Evolutionary conservation across 2,888 invertebrate genomes (phyloP).

Genomic region (Drosophila bunnanda): DNA sequence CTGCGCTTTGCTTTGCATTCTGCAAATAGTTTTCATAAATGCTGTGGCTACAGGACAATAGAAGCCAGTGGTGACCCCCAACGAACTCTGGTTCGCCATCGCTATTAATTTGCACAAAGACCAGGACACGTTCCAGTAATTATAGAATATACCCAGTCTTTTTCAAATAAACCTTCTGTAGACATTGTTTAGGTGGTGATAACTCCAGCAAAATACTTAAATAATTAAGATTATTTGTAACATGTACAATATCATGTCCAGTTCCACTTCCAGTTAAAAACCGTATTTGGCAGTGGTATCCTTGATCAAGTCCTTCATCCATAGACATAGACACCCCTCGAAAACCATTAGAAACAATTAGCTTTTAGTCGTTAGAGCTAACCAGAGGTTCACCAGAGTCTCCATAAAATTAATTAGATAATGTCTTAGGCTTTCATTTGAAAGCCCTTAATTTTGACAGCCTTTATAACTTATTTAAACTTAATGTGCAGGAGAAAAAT

Average conservation of each 20-base stretch:
- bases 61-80: conserved; percentile 23
- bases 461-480: background rate
- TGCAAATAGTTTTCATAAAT: conserved; percentile 71
- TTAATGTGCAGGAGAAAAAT: too few relatives aligned
- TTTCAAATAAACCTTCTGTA: background rate
- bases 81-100: conserved; percentile 32
- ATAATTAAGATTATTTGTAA: too few relatives aligned
- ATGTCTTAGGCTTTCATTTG: background rate
- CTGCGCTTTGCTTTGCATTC: conserved; percentile 46
- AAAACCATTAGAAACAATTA: too few relatives aligned
- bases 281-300: background rate
- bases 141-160: background rate
- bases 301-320: background rate
- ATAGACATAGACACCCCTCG: too few relatives aligned
- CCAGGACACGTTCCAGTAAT: conserved; percentile 9
- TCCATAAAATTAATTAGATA: background rate
- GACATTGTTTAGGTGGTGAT: too few relatives aligned
- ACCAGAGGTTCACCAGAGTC: too few relatives aligned
- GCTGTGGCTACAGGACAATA: conserved; percentile 38
- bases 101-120: conserved; percentile 65
- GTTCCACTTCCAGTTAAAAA: background rate
- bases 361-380: too few relatives aligned
- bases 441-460: background rate
- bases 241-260: too few relatives aligned
- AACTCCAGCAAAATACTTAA: background rate